Evolutionary conservation across 1,140 invertebrate genomes (phyloP).

Genomic region (Parapsyche elsis): DNA sequence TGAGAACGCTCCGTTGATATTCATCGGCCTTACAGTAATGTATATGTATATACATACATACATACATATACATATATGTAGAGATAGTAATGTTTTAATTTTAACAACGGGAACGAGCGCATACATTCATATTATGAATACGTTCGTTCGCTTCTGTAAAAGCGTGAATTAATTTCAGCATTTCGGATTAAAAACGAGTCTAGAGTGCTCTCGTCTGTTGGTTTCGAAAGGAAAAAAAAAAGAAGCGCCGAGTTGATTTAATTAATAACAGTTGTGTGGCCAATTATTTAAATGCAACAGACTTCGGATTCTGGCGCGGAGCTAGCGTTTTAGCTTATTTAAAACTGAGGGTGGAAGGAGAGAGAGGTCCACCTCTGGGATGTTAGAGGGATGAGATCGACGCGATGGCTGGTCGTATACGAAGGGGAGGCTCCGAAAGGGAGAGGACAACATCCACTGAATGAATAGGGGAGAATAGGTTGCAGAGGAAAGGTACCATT

Average conservation of each 20-base stretch:
- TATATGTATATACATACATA: not conserved
- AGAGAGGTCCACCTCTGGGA: not conserved
- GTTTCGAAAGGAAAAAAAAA: too few relatives aligned
- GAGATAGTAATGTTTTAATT: too few relatives aligned
- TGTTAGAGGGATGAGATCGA: not conserved
- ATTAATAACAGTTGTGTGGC: conserved; percentile 21
- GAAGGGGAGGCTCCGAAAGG: not conserved
- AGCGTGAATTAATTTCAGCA: too few relatives aligned
- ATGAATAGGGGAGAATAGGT: conserved; percentile 33
- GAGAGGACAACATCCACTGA: conserved; percentile 26
- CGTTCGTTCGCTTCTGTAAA: too few relatives aligned
- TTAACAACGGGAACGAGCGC: too few relatives aligned
- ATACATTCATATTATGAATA: not conserved
- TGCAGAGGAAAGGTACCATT: conserved; percentile 29
- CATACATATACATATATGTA: not conserved
- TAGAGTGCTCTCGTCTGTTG: too few relatives aligned
- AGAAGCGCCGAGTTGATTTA: too few relatives aligned
- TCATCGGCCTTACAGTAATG: too few relatives aligned
- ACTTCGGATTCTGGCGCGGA: not conserved
- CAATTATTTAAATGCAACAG: not conserved
- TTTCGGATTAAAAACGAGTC: too few relatives aligned
- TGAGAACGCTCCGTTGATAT: too few relatives aligned
- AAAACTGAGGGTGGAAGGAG: not conserved
- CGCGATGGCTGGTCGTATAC: not conserved
- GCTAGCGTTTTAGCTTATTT: not conserved